Conservation (phyloP, 2,888 invertebrate genomes). For the Strigamia maritima region DNA sequence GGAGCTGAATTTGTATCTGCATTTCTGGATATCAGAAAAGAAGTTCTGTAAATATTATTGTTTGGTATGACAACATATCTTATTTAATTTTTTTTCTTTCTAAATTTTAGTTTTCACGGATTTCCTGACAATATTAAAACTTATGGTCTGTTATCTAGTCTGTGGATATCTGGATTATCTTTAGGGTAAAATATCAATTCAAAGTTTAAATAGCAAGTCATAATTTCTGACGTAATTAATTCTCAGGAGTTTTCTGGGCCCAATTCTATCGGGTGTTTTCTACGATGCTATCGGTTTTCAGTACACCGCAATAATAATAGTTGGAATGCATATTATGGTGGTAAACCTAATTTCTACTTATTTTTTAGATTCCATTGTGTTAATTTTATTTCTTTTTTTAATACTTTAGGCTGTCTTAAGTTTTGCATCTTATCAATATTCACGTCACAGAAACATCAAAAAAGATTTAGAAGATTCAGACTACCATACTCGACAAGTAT, state of each 20-base stretch:
- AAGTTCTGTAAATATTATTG: slow-evolving; percentile 68
- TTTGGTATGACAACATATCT: too few relatives aligned
- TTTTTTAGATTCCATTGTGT: too few relatives aligned
- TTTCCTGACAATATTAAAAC: slow-evolving; percentile 82
- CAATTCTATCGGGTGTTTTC: slow-evolving; percentile 44
- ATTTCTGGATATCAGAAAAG: slow-evolving; percentile 76
- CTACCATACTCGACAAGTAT: too few relatives aligned
- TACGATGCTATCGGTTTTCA: slow-evolving; percentile 63
- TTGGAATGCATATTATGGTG: slow-evolving; percentile 63
- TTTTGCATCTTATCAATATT: not conserved
- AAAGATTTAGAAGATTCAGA: too few relatives aligned
- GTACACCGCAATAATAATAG: slow-evolving; percentile 67
- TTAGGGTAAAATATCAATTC: slow-evolving; percentile 58
- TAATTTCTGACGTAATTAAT: not conserved
- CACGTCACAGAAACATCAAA: too few relatives aligned
- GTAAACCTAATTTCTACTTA: slow-evolving; percentile 54
- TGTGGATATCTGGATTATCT: slow-evolving; percentile 87
- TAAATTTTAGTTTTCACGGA: slow-evolving; percentile 56
- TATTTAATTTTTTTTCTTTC: not conserved
- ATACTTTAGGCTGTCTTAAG: not conserved
- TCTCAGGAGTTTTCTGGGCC: slow-evolving; percentile 42
- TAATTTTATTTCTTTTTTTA: not conserved
- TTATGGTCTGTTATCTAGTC: slow-evolving; percentile 81
- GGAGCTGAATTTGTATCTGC: slow-evolving; percentile 82
- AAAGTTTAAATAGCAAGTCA: not conserved